phyloP scores from a whole-genome alignment of 2,888 invertebrate genomes.

The Drosophila longiperda region DNA sequence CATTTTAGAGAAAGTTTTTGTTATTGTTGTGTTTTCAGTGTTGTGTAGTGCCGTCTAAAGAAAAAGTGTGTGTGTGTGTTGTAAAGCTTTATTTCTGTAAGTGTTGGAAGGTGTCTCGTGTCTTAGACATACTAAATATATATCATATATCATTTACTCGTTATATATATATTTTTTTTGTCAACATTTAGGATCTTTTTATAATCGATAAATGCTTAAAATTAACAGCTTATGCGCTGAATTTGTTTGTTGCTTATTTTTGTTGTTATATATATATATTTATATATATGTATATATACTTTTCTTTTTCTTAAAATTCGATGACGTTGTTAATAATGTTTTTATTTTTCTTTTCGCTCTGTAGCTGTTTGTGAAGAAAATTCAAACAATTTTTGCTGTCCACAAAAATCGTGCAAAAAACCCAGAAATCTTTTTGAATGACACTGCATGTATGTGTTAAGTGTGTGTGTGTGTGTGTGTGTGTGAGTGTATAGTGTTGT shows the following conservation, averaged over 20 bases:
- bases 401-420: slow-evolving; percentile 63
- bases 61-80: slow-evolving; percentile 14
- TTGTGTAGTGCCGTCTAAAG: slow-evolving; percentile 26
- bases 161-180: slow-evolving; percentile 24
- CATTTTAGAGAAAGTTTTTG: slow-evolving; percentile 30
- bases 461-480: background rate
- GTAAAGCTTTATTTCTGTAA: slow-evolving; percentile 57
- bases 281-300: slow-evolving; percentile 13
- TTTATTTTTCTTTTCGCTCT: slow-evolving; percentile 17
- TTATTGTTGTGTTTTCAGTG: slow-evolving; percentile 33
- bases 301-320: slow-evolving; percentile 39
- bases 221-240: slow-evolving; percentile 49
- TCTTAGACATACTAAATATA: slow-evolving; percentile 35
- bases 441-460: slow-evolving; percentile 9
- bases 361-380: slow-evolving; percentile 47
- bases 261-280: slow-evolving; percentile 6
- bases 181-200: slow-evolving; percentile 50
- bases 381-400: slow-evolving; percentile 50
- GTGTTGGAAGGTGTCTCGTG: slow-evolving; percentile 20
- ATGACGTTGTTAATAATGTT: slow-evolving; percentile 22
- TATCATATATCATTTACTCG: slow-evolving; percentile 32
- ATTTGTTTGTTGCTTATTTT: slow-evolving; percentile 19
- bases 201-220: slow-evolving; percentile 36
- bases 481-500: slow-evolving; percentile 24
- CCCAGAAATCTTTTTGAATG: slow-evolving; percentile 41